Evolutionary conservation across 2,113 vertebrate genomes (phyloP), one percentile per base, ranked within the genome.

Genomic region (Scalopus aquaticus): DNA sequence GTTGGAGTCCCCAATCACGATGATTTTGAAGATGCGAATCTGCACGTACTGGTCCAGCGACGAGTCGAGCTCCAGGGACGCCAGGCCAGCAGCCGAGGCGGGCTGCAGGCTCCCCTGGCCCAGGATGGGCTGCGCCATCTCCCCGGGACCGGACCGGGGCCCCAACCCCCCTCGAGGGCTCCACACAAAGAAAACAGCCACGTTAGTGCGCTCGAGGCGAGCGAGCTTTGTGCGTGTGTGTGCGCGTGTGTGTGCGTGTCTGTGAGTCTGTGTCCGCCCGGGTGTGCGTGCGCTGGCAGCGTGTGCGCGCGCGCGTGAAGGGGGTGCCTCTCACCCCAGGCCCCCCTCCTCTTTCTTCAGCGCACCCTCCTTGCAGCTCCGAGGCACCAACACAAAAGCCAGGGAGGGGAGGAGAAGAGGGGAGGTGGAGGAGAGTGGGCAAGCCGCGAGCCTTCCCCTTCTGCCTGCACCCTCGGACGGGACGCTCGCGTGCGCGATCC

Each of bases 21-120:
- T 99, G 96, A 99, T 99, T 97, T 99, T 99, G 96, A 99, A 99
- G 98, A 99, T 99, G 86, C 99, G 99, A 93, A 99, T 99, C 98
- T 99, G 99, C 95, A 99, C 99, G 95, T 99, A 99, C 46, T 99
- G 99, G 97, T 99, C 99, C 98, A 99, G 97, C 1, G 95, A 96
- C 4, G 97, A 95, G 49, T 95, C 96, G 16, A 97, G 96, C 56
- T 95, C 97, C 88, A 97, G 78, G 74, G 88, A 70, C 8, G 96
- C 60, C 69, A 96, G 89, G 65, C 96, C 95, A 60, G 93, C 46
- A 3, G 91, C 78, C 11, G 97, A 93, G 70, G 95, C 54, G 39
- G 96, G 91, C 91, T 95, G 96, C 85, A 83, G 67, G 37, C 78
- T 96, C 91, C 96, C 96, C 62, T 96, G 94, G 97, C 95, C 95